Evolutionary conservation across 1,140 invertebrate genomes (phyloP).

Genomic region (Brachionus plicatilis): DNA sequence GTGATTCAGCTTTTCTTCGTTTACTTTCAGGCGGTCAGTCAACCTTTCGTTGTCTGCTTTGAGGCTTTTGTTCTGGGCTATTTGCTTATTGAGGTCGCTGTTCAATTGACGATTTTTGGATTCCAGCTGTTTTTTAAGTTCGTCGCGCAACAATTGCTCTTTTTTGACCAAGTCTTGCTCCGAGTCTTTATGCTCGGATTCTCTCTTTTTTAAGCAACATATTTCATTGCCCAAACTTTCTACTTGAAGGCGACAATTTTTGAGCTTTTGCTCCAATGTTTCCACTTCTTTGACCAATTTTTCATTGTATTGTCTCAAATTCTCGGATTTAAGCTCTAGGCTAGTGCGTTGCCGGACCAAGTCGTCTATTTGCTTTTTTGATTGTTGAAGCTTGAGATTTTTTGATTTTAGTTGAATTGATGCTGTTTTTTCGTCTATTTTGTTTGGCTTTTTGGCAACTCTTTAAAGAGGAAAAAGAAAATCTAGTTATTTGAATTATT

Average conservation of each 20-base stretch:
- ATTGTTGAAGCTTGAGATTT: not conserved
- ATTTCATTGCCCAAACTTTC: not conserved
- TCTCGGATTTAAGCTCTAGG: not conserved
- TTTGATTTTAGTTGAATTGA: conserved; percentile 4
- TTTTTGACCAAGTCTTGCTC: not conserved
- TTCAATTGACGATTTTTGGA: not conserved
- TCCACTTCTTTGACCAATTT: not conserved
- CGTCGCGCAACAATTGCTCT: not conserved
- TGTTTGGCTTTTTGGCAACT: not conserved
- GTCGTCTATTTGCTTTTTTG: not conserved
- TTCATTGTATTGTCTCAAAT: not conserved
- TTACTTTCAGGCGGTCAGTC: not conserved
- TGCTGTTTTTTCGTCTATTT: not conserved
- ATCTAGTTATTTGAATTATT: no score
- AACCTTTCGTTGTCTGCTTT: not conserved
- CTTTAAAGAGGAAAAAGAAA: not conserved
- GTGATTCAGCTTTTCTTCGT: conserved; percentile 1
- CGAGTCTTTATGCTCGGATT: not conserved
- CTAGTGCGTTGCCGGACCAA: not conserved
- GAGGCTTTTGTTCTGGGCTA: not conserved
- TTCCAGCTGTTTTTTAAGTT: not conserved
- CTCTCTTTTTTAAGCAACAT: not conserved
- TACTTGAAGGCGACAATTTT: not conserved
- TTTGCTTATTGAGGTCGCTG: not conserved
- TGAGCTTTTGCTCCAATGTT: not conserved